phyloP scores from a whole-genome alignment of 2,113 vertebrate species.

The Tretioscincus oriximinensis region DNA sequence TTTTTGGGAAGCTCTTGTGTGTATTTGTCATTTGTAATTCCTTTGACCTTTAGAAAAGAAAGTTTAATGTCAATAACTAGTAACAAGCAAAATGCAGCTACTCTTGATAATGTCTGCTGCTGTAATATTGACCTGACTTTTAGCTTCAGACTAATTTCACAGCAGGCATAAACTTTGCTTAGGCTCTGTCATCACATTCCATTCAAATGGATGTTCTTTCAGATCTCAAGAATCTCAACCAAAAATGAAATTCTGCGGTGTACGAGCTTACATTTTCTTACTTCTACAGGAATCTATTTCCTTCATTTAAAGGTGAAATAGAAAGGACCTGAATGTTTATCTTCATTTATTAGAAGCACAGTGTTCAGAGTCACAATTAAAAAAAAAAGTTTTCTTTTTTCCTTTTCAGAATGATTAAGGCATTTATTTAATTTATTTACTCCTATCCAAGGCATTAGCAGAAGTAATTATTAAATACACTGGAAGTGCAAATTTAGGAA shows the following conservation, averaged over 20 bases:
- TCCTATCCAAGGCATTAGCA: too few species aligned
- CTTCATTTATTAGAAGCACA: background rate
- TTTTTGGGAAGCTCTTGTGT: background rate
- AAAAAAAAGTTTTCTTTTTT: background rate
- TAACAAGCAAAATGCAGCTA: background rate
- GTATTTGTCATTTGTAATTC: background rate
- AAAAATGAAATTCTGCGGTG: background rate
- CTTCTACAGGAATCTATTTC: background rate
- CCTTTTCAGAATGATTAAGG: background rate
- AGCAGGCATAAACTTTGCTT: accelerated
- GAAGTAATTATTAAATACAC: too few species aligned
- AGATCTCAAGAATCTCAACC: background rate
- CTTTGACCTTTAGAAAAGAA: constrained; percentile 17
- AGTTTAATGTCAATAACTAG: background rate
- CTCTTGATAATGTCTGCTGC: background rate
- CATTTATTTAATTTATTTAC: too few species aligned
- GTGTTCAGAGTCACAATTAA: background rate
- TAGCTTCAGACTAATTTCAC: background rate
- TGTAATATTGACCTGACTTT: background rate
- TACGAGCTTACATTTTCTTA: background rate
- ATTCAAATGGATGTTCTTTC: background rate
- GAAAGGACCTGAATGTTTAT: background rate
- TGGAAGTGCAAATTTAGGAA: too few species aligned
- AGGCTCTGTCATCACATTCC: background rate
- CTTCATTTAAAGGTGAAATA: constrained; percentile 14